Base-by-base conservation (phyloP, 1,140 invertebrate genomes). In the Achatina immaculata region DNA sequence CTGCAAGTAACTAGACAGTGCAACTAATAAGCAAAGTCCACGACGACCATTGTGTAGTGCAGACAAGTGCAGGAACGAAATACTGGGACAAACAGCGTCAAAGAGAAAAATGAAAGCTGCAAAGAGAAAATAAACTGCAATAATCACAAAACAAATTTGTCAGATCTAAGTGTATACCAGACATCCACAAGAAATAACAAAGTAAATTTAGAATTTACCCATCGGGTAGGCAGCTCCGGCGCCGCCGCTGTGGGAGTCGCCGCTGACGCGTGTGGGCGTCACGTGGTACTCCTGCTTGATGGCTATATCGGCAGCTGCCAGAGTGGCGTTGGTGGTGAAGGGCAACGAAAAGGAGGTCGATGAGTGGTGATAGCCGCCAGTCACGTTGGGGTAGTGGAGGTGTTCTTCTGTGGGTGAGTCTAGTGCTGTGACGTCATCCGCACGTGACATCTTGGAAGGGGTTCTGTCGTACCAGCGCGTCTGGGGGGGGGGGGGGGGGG, bases 271-370 rank as follows among this genome's bases (percentile, higher is more conserved):
- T 34, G 72, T 28, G 11, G 72, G n/a, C 0, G 72, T 4, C 28
- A 74, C 2, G 45, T 74, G 72, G 31, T 74, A 74, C 36, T 74
- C 72, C n/a, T 45, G 45, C 48, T 74, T 74, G 72, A 74, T 74
- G 2, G 42, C 16, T 1, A 51, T 2, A n/a, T 74, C 72, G 28
- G n/a, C n/a, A 6, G 3, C 19, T 19, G 72, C 28, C 14, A 74
- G 43, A 45, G 72, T 21, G 38, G 42, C 0, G 45, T 74, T 74
- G 38, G 38, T 28, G n/a, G 45, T 24, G 43, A 74, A 74, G 4
- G 72, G 45, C 9, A 55, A 14, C 0, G 72, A n/a, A 43, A 71
- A 21, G 3, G 68, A 71, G 36, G 68, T 24, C 2, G 68, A 14
- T 24, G 24, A 3, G 72, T 74, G 72, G n/a, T n/a, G 42, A n/a